Evolutionary conservation across 1,140 invertebrate species (phyloP), one percentile per base, ranked within the genome.

Genomic region (Telenomus remus): DNA sequence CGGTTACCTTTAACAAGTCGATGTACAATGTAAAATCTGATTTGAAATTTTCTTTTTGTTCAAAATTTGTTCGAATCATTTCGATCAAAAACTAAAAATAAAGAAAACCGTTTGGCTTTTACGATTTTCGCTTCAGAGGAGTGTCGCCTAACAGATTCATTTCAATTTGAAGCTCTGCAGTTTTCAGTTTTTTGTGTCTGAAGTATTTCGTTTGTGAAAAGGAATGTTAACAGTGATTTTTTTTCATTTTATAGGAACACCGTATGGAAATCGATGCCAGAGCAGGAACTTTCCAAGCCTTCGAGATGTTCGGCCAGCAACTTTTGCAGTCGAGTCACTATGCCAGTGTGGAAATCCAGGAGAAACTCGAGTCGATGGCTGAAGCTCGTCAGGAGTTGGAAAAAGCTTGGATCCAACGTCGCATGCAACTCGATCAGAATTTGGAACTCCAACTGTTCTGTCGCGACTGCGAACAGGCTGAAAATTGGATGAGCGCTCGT

Each of bases 401-500:
- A 87, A 95, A 95, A 82, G 97, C 97, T 9, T 99, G 98, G 98
- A 95, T 98, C 64, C 94, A 93, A 12, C 92, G 98, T 7, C 93
- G 97, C 50, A 93, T 98, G 90, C 96, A 97, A 84, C 88, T 99
- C 37, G 98, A 99, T 85, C 98, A 99, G 88, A 99, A 98, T 87
- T 89, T 99, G 60, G 98, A 99, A 86, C 87, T 99, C 71, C 98
- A 99, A 87, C 89, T 99, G 59, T 99, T 99, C 91, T 98, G 98
- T 89, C 91, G 96, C 54, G 96, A 98, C 87, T 97, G 96, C 84
- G 98, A 98, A 86, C 95, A 99, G 86, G 97, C 98, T 0, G 98
- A 99, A 87, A 98, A 97, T 74, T 99, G 98, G 98, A 99, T 99
- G 98, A 96, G 94, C 13, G 96, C 97, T 19, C 92, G 98, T 39